These are phyloP conservation scores for Azorinus chamasolen DNA, from an alignment of 2,888 invertebrate species.

Conservation along the genomic window DNA sequence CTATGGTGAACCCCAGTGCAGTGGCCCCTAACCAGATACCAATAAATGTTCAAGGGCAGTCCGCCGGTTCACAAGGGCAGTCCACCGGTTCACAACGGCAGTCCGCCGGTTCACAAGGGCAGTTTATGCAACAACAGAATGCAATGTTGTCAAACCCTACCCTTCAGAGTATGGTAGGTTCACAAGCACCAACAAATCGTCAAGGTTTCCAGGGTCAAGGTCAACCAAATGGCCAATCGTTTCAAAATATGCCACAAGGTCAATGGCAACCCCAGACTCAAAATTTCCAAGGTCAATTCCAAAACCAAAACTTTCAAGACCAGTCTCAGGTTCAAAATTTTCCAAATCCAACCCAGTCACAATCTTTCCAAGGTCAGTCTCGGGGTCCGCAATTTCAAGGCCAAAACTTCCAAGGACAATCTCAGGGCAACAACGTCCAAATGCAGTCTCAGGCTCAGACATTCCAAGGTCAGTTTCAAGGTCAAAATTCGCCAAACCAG, in stretches of 20 bases:
- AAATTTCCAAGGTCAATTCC: background rate
- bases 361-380: background rate
- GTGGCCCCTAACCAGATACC: background rate
- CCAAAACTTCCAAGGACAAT: background rate
- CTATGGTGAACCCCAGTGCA: background rate
- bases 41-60: background rate
- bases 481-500: background rate
- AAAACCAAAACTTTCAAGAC: conserved; percentile 6
- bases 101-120: conserved; percentile 5
- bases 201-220: background rate
- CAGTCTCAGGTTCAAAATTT: conserved; percentile 15
- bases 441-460: background rate
- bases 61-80: background rate
- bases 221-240: background rate
- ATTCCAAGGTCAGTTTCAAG: background rate
- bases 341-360: conserved; percentile 1
- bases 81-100: conserved; percentile 10
- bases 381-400: background rate
- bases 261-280: conserved; percentile 3
- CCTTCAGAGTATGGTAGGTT: background rate
- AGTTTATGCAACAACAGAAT: background rate
- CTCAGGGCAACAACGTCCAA: no score
- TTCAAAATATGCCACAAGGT: conserved; percentile 4
- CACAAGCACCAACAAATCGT: background rate
- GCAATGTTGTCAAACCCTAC: background rate